These are phyloP conservation scores for Torymus auratus DNA, from an alignment of 2,888 invertebrate genomes.

Conservation along the genomic window DNA sequence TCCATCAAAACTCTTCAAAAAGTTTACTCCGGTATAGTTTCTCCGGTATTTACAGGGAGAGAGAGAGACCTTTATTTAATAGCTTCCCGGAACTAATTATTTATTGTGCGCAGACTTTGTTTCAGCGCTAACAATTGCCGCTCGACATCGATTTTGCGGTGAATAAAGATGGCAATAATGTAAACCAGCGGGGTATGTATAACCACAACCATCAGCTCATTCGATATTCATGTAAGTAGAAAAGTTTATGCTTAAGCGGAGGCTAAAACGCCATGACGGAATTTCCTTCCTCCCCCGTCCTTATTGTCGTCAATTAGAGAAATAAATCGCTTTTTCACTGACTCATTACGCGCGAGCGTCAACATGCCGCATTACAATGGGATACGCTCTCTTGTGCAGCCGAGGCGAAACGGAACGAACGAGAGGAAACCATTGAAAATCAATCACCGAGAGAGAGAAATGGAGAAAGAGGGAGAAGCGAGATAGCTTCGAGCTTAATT, in stretches of 20 bases:
- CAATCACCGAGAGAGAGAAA: constrained; percentile 4
- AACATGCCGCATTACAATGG: constrained; percentile 22
- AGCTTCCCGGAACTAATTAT: too few species aligned
- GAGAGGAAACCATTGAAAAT: constrained; percentile 30
- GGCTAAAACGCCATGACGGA: not conserved
- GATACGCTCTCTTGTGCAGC: not conserved
- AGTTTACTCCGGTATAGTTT: too few species aligned
- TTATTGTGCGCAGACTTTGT: too few species aligned
- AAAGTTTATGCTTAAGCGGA: constrained; percentile 18
- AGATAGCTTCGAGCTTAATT: constrained; percentile 6
- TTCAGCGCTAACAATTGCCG: too few species aligned
- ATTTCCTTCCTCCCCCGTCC: not conserved
- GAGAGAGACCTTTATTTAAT: too few species aligned
- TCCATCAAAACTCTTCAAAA: too few species aligned
- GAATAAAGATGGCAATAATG: too few species aligned
- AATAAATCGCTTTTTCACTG: constrained; percentile 23
- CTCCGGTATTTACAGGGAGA: too few species aligned
- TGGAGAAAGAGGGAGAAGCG: not conserved
- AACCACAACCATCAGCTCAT: not conserved
- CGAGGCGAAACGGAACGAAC: constrained; percentile 7
- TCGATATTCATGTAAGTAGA: not conserved
- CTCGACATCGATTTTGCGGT: too few species aligned
- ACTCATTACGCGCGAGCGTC: constrained; percentile 13
- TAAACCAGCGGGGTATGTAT: not conserved
- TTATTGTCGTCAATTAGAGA: constrained; percentile 34